Evolutionary conservation across 2,113 vertebrate species (phyloP), one percentile per base, ranked within the genome.

Genomic region (Piliocolobus tephrosceles): DNA sequence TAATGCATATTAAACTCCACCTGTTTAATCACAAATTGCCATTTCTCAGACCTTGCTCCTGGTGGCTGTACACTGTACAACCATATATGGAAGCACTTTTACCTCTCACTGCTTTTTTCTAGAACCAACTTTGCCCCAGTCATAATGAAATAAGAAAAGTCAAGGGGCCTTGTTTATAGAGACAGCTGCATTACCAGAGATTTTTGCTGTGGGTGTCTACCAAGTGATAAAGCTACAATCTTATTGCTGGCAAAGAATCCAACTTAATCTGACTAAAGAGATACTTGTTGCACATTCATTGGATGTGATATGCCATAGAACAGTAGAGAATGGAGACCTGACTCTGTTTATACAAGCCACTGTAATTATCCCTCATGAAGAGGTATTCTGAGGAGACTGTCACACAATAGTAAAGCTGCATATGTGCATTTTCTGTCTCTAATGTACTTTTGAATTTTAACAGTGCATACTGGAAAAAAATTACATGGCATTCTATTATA

Each of bases 361-460:
- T 90, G 1, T 52, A 83, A 43, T 73, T 47, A 35, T 57, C 18
- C 0, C 57, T 66, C 17, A 16, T 58, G 52, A 87, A 83, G 16
- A 87, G 12, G 7, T 64, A 45, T 57, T 78, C 50, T 12, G 12
- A 47, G 43, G 45, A 92, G 55, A 93, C 27, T 52, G 27, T 88
- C 66, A 50, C 66, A 22, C 9, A 73, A 5, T 84, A n/a, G 4
- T 68, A 64, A 81, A 81, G 38, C 47, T 89, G 5, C 66, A 7
- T 68, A 17, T n/a, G 22, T 72, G 30, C 47, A 45, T 93, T 81
- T 81, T 92, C 50, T 94, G 16, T 88, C 66, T 92, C 14, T 73
- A 12, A 57, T 70, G 18, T 93, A 40, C 83, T 50, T 96, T 82
- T 84, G 70, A 96, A 83, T 89, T 95, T 88, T 92, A 94, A 94